These are phyloP conservation scores for Urophycis tenuis DNA, from an alignment of 2,797 vertebrate species.

Conservation along the genomic window DNA sequence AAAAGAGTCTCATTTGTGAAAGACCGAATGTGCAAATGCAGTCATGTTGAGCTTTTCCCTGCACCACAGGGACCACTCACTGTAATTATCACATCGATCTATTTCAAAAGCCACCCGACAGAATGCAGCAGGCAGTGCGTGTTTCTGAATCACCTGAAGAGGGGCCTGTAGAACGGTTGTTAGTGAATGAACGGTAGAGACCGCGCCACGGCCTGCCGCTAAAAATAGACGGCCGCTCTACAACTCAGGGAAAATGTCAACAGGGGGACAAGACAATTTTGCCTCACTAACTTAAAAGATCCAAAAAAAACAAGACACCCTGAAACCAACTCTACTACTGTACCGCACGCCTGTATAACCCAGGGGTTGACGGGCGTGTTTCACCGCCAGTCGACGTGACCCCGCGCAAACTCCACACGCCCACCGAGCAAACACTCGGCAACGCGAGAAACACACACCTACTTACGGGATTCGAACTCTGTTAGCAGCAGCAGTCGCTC, in stretches of 20 bases:
- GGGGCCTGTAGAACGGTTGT: conserved; percentile 38
- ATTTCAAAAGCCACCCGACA: not conserved
- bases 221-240: conserved; percentile 46
- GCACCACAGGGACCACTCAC: not conserved
- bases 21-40: not conserved
- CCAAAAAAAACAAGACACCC: not conserved
- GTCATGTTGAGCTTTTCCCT: not conserved
- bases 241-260: conserved; percentile 32
- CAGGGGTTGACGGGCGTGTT: not conserved
- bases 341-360: not conserved
- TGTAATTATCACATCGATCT: not conserved
- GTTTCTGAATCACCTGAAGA: conserved; percentile 7
- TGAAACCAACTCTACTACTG: not conserved
- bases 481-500: conserved; percentile 68
- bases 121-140: not conserved
- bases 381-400: not conserved
- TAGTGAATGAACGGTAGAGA: conserved; percentile 42
- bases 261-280: conserved; percentile 14
- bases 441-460: conserved; percentile 3
- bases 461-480: conserved; percentile 77
- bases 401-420: not conserved
- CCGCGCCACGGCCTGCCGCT: conserved; percentile 48
- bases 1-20: not conserved
- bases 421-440: no score
- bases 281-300: not conserved